Conservation (phyloP, 2,797 vertebrate species). For the Phataginus tricuspis region DNA sequence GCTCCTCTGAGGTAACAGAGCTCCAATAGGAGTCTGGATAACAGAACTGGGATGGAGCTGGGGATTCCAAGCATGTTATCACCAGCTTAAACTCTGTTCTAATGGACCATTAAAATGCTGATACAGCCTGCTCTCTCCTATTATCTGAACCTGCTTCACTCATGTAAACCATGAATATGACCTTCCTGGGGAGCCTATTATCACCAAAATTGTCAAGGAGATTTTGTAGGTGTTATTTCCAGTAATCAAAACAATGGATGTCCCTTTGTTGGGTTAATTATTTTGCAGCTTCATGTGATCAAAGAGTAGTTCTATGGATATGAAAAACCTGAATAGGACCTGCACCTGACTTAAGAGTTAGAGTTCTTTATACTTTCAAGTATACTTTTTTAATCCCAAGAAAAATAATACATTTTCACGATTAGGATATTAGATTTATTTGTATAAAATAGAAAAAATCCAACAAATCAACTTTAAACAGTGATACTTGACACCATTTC, state of each 20-base stretch:
- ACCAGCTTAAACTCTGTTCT: not conserved
- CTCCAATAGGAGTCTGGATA: not conserved
- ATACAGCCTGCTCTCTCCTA: not conserved
- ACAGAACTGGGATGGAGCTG: not conserved
- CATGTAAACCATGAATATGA: not conserved
- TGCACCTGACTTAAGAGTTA: not conserved
- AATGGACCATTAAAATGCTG: not conserved
- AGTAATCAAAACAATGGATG: not conserved
- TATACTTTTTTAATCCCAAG: not conserved
- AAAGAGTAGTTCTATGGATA: not conserved
- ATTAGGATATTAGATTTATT: slow-evolving; percentile 27
- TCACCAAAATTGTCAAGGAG: not conserved
- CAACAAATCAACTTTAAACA: slow-evolving; percentile 41
- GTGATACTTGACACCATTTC: slow-evolving; percentile 35
- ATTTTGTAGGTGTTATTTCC: not conserved
- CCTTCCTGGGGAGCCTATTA: not conserved
- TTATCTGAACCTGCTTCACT: not conserved
- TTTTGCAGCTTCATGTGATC: not conserved
- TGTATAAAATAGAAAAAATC: not conserved
- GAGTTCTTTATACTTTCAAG: not conserved
- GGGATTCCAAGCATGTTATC: not conserved
- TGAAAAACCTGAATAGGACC: not conserved
- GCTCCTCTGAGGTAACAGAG: not conserved
- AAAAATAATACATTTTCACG: not conserved
- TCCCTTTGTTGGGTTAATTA: not conserved